phyloP scores from a whole-genome alignment of 1,140 invertebrate species.

The Eupristina koningsbergeri region DNA sequence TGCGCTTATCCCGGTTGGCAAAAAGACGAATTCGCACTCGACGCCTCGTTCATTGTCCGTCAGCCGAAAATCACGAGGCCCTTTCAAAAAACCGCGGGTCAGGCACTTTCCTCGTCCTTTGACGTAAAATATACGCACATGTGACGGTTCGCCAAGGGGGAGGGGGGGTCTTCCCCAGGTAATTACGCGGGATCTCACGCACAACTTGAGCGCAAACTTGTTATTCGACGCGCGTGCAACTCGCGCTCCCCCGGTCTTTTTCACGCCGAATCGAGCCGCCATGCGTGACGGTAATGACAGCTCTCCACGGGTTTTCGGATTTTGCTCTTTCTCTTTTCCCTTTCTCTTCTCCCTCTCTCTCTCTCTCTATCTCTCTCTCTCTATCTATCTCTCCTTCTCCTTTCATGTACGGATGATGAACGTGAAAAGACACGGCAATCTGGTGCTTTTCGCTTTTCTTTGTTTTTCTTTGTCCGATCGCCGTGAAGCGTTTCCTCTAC shows the following conservation, averaged over 20 bases:
- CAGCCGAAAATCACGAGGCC: neutral
- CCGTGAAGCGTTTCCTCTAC: neutral
- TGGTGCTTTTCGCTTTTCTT: neutral
- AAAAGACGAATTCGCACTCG: neutral
- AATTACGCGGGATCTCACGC: slow-evolving; percentile 29
- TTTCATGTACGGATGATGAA: neutral
- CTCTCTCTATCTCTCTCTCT: neutral
- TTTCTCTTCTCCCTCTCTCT: too few species aligned
- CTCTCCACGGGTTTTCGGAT: slow-evolving; percentile 8
- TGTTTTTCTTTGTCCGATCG: neutral
- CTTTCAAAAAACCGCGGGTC: slow-evolving; percentile 26
- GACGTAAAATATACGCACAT: neutral
- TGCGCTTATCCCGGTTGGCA: too few species aligned
- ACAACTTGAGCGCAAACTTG: neutral
- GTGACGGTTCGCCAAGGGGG: too few species aligned
- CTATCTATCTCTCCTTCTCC: too few species aligned
- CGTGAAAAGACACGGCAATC: neutral
- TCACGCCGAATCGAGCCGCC: neutral
- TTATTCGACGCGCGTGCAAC: neutral
- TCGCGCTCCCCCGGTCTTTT: neutral
- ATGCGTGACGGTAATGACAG: slow-evolving; percentile 31
- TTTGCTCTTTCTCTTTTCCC: neutral
- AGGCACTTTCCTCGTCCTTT: neutral
- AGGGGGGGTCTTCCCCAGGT: slow-evolving; percentile 19
- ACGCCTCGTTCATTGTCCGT: neutral